Evolutionary conservation across 2,797 vertebrate genomes (phyloP), one percentile per base, ranked within the genome.

Genomic region (Balearica regulorum): DNA sequence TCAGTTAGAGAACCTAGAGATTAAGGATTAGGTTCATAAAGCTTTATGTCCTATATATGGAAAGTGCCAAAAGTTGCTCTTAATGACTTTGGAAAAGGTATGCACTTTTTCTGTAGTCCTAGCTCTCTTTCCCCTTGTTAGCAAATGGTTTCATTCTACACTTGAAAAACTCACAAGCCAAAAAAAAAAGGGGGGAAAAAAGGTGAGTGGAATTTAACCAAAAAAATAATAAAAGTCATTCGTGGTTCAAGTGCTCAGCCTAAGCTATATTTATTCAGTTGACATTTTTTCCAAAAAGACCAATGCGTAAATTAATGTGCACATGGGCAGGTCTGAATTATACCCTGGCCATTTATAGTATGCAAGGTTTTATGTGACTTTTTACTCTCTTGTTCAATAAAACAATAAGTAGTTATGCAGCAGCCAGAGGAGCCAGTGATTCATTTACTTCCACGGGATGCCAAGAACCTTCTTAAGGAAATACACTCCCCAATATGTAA

Each of bases 371-470:
- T 97, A 96, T 97, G 89, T 95, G 96, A 97, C 93, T 98, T 97
- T 96, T 97, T 98, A 97, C 95, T 97, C 96, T 96, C 96, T 97
- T 97, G 83, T 97, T 98, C 97, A 98, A 95, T 97, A 97, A 98
- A 98, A 98, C 97, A 98, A 97, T 97, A 96, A 76, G 81, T 95
- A 90, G 92, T 98, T 98, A 96, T 98, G 94, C 92, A 95, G 97
- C 95, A 96, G 97, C 96, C 97, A 97, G 97, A 97, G 55, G 58
- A 96, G 83, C 69, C 64, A 81, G 96, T 96, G 97, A 98, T 97
- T 97, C 97, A 96, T 97, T 96, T 79, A 84, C 90, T 96, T 92
- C 87, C 79, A 95, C 1, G 31, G 93, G 95, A 97, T 92, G 97
- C 97, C 97, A 98, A 97, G 92, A 93, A 61, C 69, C 65, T 93